Conservation (phyloP, 2,888 invertebrate species). For the Hypolimnas misippus region DNA sequence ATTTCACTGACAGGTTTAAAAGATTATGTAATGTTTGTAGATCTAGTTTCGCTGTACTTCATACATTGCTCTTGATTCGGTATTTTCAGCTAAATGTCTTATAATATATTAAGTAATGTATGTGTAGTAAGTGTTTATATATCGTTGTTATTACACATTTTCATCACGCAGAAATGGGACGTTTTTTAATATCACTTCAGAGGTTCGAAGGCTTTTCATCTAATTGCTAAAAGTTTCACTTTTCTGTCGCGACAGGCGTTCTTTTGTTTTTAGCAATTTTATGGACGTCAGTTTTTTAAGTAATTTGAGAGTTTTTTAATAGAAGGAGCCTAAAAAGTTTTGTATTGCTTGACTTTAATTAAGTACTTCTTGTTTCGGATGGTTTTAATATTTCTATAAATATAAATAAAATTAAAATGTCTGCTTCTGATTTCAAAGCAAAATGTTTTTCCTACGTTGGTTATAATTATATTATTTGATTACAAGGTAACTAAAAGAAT, state of each 20-base stretch:
- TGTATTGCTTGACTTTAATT: neutral
- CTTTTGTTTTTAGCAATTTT: constrained; percentile 34
- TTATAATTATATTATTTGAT: too few species aligned
- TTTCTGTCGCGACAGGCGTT: constrained; percentile 19
- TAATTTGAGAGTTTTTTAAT: constrained; percentile 19
- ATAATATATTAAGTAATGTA: neutral
- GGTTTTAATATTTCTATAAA: neutral
- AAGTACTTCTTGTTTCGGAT: neutral
- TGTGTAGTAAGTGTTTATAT: neutral
- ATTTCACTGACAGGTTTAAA: constrained; percentile 16
- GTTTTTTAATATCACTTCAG: constrained; percentile 36
- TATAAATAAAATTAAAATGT: too few species aligned
- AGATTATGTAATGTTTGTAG: neutral
- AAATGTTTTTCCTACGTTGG: too few species aligned
- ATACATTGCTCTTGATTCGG: constrained; percentile 10
- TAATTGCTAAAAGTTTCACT: constrained; percentile 51
- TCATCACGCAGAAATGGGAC: constrained; percentile 16
- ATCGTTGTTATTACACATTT: constrained; percentile 9
- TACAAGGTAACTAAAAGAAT: too few species aligned
- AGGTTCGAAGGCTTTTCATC: constrained; percentile 46
- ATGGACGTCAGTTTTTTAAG: constrained; percentile 18
- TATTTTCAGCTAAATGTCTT: neutral
- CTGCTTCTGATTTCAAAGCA: too few species aligned
- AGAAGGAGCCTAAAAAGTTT: constrained; percentile 5
- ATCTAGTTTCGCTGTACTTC: neutral